Evolutionary conservation across 2,113 vertebrate species (phyloP).

Genomic region (Mastomys natalensis): DNA sequence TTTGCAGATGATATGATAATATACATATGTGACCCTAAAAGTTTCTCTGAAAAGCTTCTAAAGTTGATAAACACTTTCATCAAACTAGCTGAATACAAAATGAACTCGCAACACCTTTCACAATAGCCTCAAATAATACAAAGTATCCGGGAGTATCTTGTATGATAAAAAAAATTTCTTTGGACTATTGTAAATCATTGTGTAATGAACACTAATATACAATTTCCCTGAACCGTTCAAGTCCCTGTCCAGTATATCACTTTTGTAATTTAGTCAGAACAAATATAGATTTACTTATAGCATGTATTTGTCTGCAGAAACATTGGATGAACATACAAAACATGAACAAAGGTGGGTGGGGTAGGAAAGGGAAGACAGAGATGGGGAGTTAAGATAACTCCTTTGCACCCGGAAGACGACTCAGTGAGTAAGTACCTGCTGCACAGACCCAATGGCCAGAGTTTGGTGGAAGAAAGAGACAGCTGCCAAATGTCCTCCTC

Average conservation of each 20-base stretch:
- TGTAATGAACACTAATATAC: not conserved
- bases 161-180: not conserved
- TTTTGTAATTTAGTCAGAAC: not conserved
- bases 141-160: not conserved
- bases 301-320: not conserved
- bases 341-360: not conserved
- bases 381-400: not conserved
- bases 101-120: not conserved
- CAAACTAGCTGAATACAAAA: not conserved
- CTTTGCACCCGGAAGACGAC: not conserved
- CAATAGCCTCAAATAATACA: not conserved
- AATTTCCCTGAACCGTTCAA: slow-evolving; percentile 10
- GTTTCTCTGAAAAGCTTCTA: not conserved
- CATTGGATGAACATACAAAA: not conserved
- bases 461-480: not conserved
- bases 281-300: not conserved
- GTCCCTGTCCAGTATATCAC: not conserved
- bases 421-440: not conserved
- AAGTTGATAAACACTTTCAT: not conserved
- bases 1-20: not conserved
- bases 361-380: not conserved
- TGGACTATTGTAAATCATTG: not conserved
- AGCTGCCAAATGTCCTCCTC: not conserved
- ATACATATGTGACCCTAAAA: not conserved
- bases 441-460: not conserved